Conservation (phyloP, 2,797 vertebrate genomes). For the Spheniscus humboldti region DNA sequence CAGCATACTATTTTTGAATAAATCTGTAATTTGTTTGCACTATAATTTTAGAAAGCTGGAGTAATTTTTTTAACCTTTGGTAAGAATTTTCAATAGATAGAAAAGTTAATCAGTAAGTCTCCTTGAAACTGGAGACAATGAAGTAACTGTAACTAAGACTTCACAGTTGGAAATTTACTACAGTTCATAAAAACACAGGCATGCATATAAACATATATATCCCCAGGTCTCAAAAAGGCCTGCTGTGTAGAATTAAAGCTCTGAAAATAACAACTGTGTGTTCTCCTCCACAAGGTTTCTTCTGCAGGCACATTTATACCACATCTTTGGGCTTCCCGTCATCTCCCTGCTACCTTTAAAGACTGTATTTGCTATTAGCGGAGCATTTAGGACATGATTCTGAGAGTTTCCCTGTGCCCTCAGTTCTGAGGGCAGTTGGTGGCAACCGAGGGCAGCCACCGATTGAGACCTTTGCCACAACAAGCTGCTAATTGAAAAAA, state of each 20-base stretch:
- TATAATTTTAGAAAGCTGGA: background rate
- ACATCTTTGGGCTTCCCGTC: background rate
- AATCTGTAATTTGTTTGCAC: background rate
- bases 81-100: background rate
- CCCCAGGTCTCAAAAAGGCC: background rate
- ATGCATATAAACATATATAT: background rate
- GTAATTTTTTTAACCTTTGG: background rate
- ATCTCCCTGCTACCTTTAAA: background rate
- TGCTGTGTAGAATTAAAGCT: background rate
- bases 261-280: background rate
- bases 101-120: background rate
- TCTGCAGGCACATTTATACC: background rate
- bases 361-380: background rate
- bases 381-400: background rate
- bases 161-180: background rate
- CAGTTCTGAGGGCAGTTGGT: background rate
- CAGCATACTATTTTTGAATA: background rate
- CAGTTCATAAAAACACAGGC: background rate
- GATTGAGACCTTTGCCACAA: background rate
- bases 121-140: background rate
- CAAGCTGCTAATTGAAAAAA: background rate
- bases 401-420: background rate
- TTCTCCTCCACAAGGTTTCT: background rate
- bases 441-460: background rate
- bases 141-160: background rate